These are phyloP conservation scores for Saturnia japonica DNA, from an alignment of 2,888 invertebrate species.

Conservation along the genomic window DNA sequence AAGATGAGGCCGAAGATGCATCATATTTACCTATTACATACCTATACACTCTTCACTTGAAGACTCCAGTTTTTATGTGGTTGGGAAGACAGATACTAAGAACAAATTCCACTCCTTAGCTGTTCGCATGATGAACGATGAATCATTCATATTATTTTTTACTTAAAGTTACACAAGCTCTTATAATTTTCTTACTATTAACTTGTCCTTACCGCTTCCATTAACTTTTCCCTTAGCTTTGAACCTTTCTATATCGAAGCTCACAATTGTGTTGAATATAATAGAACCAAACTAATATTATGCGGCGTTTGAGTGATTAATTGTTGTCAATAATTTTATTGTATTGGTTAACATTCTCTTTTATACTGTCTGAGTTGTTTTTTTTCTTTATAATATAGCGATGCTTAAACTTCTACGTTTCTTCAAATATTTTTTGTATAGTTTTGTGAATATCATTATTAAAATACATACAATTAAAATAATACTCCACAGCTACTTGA, in stretches of 20 bases:
- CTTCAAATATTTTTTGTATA: too few relatives aligned
- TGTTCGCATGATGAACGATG: too few relatives aligned
- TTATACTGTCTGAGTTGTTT: neutral
- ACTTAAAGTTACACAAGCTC: neutral
- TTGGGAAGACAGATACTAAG: too few relatives aligned
- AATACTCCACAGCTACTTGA: too few relatives aligned
- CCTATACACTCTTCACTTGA: too few relatives aligned
- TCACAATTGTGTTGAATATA: slow-evolving; percentile 28
- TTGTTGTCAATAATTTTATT: slow-evolving; percentile 9
- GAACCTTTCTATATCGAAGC: slow-evolving; percentile 22
- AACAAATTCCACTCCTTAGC: too few relatives aligned
- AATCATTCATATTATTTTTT: neutral
- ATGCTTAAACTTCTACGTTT: neutral
- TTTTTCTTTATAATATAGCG: neutral
- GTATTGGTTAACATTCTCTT: neutral
- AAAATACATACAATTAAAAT: too few relatives aligned
- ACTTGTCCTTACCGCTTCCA: neutral
- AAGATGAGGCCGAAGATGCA: too few relatives aligned
- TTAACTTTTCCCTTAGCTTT: slow-evolving; percentile 7
- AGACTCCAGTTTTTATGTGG: too few relatives aligned
- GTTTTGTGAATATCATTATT: too few relatives aligned
- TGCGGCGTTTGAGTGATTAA: slow-evolving; percentile 22
- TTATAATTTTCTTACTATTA: neutral
- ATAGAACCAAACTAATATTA: slow-evolving; percentile 27
- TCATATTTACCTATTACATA: too few relatives aligned